Conservation (phyloP, 2,113 vertebrate species). For the Sapayoa aenigma region DNA sequence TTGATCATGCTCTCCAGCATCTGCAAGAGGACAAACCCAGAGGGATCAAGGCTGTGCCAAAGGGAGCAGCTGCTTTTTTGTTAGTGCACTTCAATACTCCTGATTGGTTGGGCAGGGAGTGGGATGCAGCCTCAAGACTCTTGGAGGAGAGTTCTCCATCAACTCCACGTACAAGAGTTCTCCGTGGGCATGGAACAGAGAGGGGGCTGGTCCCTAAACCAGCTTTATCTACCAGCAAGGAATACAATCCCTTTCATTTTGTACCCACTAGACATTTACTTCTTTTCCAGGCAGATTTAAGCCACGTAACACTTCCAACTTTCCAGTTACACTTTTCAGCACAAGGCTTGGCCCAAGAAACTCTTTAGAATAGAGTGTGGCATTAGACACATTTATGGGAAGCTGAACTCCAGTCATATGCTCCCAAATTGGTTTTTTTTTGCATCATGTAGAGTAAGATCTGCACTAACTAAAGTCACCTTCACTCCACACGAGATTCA, state of each 20-base stretch:
- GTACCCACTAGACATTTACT: neutral
- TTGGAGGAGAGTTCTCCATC: neutral
- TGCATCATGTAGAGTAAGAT: neutral
- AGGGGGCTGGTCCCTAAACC: neutral
- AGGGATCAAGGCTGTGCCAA: neutral
- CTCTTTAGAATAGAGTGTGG: neutral
- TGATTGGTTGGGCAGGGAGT: neutral
- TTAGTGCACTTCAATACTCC: neutral
- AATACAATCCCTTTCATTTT: neutral
- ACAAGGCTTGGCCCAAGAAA: neutral
- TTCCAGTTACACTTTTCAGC: neutral
- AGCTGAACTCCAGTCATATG: neutral
- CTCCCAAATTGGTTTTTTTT: neutral
- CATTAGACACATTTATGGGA: neutral
- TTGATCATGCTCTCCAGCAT: conserved; percentile 99
- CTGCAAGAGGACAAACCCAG: conserved; percentile 59
- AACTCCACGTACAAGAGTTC: neutral
- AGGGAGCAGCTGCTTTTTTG: neutral
- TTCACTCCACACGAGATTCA: neutral
- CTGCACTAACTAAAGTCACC: neutral
- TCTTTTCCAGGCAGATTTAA: neutral
- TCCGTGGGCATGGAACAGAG: rapidly evolving
- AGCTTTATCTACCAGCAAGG: neutral
- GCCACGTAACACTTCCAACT: neutral
- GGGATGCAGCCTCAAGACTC: neutral